phyloP scores from a whole-genome alignment of 2,888 invertebrate genomes.

The Siphlonurus alternatus region DNA sequence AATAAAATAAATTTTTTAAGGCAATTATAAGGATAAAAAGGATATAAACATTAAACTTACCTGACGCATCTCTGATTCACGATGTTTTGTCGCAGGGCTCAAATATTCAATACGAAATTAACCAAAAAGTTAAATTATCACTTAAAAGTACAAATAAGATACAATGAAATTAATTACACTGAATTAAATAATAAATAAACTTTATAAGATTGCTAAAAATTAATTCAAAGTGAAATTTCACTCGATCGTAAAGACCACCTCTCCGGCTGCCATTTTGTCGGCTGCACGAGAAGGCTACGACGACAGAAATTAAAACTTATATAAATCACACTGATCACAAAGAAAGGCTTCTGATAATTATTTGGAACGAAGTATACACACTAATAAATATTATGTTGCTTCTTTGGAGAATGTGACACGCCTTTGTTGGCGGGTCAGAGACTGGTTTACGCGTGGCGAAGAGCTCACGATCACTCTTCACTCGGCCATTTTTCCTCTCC shows the following conservation, averaged over 20 bases:
- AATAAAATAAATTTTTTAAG: no score
- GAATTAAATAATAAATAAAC: no score
- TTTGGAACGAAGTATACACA: background rate
- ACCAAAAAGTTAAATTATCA: no score
- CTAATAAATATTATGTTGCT: background rate
- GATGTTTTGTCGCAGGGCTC: no score
- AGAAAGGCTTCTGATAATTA: background rate
- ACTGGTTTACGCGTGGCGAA: background rate
- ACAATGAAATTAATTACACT: no score
- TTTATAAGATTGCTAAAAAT: no score
- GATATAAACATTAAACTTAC: no score
- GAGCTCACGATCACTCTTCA: background rate
- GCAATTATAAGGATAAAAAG: no score
- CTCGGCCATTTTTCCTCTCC: slow-evolving; percentile 14
- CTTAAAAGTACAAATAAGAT: no score
- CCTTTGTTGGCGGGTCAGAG: background rate
- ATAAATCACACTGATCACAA: background rate
- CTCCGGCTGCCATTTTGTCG: background rate
- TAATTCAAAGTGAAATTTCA: background rate
- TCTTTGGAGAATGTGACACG: background rate
- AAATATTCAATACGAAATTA: no score
- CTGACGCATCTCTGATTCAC: no score
- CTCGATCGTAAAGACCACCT: background rate
- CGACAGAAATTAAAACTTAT: background rate
- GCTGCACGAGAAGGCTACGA: background rate